A percentile compares a stretch with the other conserved stretches of the same genome.
These are phyloP conservation scores for Setipinna tenuifilis DNA, from an alignment of 2,797 vertebrate species.

Conservation along the genomic window DNA sequence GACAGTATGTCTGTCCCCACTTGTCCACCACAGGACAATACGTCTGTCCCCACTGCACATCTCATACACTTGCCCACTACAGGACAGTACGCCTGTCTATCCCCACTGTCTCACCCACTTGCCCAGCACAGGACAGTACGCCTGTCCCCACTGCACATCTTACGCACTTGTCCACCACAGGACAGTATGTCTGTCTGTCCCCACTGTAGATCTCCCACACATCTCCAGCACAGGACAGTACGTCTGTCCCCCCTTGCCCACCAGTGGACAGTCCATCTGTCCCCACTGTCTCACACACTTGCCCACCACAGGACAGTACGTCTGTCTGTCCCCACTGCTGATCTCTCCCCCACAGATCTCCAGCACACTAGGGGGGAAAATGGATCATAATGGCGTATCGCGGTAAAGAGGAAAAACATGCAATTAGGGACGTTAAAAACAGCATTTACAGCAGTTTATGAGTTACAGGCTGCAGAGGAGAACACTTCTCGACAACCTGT, in stretches of 20 bases:
- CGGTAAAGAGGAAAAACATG: conserved; percentile 64
- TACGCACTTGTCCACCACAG: background rate
- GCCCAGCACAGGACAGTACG: background rate
- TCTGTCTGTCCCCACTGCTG: conserved; percentile 5
- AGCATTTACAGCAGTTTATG: conserved; percentile 65
- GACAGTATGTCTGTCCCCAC: no score
- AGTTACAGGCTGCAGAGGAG: conserved; percentile 37
- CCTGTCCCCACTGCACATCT: conserved; percentile 11
- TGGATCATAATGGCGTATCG: conserved; percentile 28
- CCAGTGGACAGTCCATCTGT: no score
- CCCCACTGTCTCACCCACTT: background rate
- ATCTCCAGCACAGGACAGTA: no score
- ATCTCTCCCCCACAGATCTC: conserved; percentile 16
- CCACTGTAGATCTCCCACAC: no score
- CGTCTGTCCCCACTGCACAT: conserved; percentile 9
- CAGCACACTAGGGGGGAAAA: conserved; percentile 28
- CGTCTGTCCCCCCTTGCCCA: no score
- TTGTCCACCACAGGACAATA: no score
- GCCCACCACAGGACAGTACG: no score
- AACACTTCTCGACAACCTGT: conserved; percentile 40
- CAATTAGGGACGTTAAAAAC: conserved; percentile 70
- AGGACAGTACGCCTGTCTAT: no score
- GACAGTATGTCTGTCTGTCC: no score
- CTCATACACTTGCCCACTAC: background rate
- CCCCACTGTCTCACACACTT: no score